Conservation (phyloP, 2,797 vertebrate species). For the Glyptemys insculpta region DNA sequence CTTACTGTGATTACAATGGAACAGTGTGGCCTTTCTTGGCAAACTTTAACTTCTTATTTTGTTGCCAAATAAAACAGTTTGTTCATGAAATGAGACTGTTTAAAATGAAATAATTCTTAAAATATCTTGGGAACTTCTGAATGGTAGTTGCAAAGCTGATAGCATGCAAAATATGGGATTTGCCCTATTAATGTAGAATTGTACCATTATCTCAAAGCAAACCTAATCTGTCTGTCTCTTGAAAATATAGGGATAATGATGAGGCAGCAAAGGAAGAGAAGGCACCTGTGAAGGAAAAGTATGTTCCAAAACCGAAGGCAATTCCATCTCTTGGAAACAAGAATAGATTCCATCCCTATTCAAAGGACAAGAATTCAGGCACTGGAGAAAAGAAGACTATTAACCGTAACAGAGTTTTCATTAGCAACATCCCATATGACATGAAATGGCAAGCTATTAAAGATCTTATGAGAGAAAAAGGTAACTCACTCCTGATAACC, state of each 20-base stretch:
- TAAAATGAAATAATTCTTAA: background rate
- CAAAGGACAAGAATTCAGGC: conserved; percentile 90
- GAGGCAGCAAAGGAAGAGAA: conserved; percentile 88
- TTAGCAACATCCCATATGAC: conserved; percentile 99
- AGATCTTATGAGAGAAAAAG: conserved; percentile 99
- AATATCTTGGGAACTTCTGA: background rate
- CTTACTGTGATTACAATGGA: background rate
- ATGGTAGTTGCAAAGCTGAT: background rate
- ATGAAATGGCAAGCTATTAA: conserved; percentile 99
- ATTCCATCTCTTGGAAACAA: conserved; percentile 85
- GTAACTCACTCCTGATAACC: conserved; percentile 84
- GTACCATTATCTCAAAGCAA: background rate
- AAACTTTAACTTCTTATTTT: background rate
- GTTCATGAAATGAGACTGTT: background rate
- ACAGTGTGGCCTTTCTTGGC: background rate
- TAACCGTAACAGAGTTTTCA: conserved; percentile 96
- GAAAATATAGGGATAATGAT: conserved; percentile 81
- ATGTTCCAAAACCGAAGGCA: conserved; percentile 64
- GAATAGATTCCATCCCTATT: conserved; percentile 94
- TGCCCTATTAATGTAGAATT: background rate
- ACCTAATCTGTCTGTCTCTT: conserved; percentile 38
- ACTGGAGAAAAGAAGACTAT: conserved; percentile 90
- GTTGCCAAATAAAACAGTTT: accelerated
- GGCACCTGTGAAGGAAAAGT: conserved; percentile 90
- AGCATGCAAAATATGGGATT: background rate